These are phyloP conservation scores for Emydocephalus ijimae DNA, from an alignment of 2,113 vertebrate genomes.

Conservation along the genomic window DNA sequence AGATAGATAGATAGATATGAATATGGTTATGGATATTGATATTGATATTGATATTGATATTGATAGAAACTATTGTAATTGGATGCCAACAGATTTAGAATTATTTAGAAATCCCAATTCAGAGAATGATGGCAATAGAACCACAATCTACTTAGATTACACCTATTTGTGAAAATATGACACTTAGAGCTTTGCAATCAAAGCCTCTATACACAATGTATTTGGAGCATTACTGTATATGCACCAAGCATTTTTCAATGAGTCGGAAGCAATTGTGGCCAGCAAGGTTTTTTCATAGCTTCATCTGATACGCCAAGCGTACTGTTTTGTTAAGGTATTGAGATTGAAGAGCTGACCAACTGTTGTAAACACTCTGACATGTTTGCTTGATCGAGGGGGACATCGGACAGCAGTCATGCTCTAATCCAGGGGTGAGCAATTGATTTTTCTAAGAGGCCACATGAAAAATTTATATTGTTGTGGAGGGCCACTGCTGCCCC, in stretches of 20 bases:
- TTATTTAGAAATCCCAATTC: neutral
- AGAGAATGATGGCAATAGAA: neutral
- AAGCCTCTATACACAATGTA: neutral
- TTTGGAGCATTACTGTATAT: neutral
- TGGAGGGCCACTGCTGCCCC: neutral
- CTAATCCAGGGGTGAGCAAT: neutral
- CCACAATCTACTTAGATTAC: too few relatives aligned
- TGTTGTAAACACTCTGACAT: too few relatives aligned
- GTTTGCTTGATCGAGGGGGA: neutral
- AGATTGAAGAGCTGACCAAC: too few relatives aligned
- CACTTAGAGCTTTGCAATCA: neutral
- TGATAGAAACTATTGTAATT: neutral
- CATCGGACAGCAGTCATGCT: neutral
- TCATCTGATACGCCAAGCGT: neutral
- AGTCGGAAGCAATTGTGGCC: neutral
- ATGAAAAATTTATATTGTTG: neutral
- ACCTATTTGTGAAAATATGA: neutral
- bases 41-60: accelerated
- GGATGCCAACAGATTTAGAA: neutral
- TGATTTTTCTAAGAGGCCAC: too few relatives aligned
- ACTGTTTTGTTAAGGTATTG: neutral
- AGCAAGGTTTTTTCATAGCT: neutral
- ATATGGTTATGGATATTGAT: too few relatives aligned
- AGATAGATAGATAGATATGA: too few relatives aligned
- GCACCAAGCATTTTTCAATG: neutral